These are phyloP conservation scores for Thripadectes ignobilis DNA, from an alignment of 2,797 vertebrate species.

Conservation along the genomic window DNA sequence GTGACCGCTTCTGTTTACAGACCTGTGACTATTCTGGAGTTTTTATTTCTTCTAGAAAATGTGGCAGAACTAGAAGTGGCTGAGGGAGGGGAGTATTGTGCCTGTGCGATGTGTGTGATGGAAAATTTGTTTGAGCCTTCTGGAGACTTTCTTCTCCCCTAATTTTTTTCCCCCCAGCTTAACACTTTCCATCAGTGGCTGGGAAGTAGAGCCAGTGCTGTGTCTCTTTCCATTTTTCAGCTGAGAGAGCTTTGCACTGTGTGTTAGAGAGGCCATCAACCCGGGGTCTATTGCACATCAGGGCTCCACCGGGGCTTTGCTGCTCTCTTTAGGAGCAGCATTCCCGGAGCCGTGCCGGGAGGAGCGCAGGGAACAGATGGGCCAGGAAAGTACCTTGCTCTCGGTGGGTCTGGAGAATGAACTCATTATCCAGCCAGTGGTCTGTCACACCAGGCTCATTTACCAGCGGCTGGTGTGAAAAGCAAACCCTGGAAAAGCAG, in stretches of 20 bases:
- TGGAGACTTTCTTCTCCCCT: neutral
- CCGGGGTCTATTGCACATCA: neutral
- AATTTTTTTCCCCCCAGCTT: neutral
- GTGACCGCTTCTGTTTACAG: neutral
- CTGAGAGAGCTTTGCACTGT: neutral
- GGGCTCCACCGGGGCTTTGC: neutral
- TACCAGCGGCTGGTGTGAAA: neutral
- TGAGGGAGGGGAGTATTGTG: neutral
- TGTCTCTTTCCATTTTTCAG: neutral
- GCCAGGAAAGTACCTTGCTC: neutral
- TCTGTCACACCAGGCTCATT: neutral
- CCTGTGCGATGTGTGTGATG: fast-evolving
- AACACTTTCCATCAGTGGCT: neutral
- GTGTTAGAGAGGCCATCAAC: neutral
- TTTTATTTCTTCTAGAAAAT: neutral
- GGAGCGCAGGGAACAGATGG: slow-evolving; percentile 11
- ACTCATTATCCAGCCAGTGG: slow-evolving; percentile 41
- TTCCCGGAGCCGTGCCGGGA: neutral
- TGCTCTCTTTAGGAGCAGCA: neutral
- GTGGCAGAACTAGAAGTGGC: neutral
- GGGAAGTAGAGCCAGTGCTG: neutral
- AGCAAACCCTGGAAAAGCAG: neutral
- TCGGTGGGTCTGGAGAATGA: slow-evolving; percentile 15
- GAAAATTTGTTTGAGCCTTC: neutral
- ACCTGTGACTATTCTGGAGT: neutral